Evolutionary conservation across 2,797 vertebrate species (phyloP), one percentile per base, ranked within the genome.

Genomic region (Artibeus lituratus): DNA sequence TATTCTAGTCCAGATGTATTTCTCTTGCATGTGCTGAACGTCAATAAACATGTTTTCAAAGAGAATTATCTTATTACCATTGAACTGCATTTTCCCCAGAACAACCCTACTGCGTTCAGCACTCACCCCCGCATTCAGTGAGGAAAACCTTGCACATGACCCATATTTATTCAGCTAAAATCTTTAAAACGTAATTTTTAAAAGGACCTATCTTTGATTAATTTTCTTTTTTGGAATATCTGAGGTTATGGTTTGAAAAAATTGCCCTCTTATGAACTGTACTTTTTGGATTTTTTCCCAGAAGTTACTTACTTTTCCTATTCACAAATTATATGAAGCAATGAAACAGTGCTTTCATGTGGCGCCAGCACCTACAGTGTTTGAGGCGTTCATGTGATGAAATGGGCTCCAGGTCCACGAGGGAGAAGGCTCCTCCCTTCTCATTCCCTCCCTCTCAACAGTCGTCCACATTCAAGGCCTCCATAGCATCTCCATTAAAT

Each of bases 201-300:
- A 72, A 86, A 74, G 37, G 53, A 32, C 62, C 37, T 91, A 70
- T 83, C 15, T 87, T 92, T 53, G 96, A 96, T 97, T 96, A 91
- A 96, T 95, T 92, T 98, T 97, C 97, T n/a, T 96, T 98, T 98
- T n/a, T 97, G 22, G 0, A 0, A 87, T 97, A 97, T 87, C 44
- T 94, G 91, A 97, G 91, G n/a, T 87, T 97, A 97, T 97, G 91
- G 97, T 96, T 91, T 97, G 92, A 96, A 95, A 83, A 96, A 94
- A 95, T 84, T 62, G 49, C 74, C 72, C 29, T 97, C 93, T 97
- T 96, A 94, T 96, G 95, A 98, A 97, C 96, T 97, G 94, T 94
- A 57, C 86, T 88, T 94, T 91, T 98, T 98, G 98, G 97, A 97
- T 97, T 96, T 87, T 90, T 97, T 98, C 98, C 98, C 96, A 96